A percentile compares a stretch with the other conserved stretches of the same genome.
Evolutionary conservation across 2,797 vertebrate genomes (phyloP).

Genomic region (Cossypha heuglini): DNA sequence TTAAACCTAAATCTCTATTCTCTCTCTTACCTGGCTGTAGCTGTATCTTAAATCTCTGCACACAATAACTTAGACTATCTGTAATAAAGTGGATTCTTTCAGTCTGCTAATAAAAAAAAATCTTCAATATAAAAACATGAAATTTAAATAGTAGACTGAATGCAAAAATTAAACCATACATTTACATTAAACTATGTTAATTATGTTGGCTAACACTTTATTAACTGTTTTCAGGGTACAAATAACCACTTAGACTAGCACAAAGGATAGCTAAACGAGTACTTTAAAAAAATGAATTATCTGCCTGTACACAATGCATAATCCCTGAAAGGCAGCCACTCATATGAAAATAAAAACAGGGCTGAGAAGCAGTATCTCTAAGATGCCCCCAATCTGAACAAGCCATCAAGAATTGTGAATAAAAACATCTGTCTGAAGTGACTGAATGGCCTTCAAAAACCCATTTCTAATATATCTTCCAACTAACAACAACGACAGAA

Average conservation of each 20-base stretch:
- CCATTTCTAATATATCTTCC: background rate
- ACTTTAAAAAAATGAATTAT: background rate
- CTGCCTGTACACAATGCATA: background rate
- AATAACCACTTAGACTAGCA: background rate
- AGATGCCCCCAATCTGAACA: background rate
- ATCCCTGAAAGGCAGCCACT: background rate
- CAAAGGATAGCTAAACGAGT: background rate
- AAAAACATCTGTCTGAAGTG: background rate
- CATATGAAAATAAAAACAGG: background rate
- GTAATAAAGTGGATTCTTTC: background rate
- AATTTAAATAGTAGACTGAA: background rate
- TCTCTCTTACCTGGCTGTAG: background rate
- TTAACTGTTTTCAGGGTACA: background rate
- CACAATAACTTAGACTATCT: background rate
- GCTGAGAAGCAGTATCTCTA: background rate
- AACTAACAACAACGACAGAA: background rate
- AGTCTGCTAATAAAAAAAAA: background rate
- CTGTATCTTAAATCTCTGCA: background rate
- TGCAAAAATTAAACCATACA: background rate
- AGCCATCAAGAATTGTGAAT: background rate
- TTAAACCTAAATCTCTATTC: background rate
- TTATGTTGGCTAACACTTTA: background rate
- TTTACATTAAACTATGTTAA: background rate
- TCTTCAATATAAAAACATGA: background rate
- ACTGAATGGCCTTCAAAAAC: background rate